Evolutionary conservation across 2,797 vertebrate species (phyloP), one percentile per base, ranked within the genome.

Genomic region (Thripadectes ignobilis): DNA sequence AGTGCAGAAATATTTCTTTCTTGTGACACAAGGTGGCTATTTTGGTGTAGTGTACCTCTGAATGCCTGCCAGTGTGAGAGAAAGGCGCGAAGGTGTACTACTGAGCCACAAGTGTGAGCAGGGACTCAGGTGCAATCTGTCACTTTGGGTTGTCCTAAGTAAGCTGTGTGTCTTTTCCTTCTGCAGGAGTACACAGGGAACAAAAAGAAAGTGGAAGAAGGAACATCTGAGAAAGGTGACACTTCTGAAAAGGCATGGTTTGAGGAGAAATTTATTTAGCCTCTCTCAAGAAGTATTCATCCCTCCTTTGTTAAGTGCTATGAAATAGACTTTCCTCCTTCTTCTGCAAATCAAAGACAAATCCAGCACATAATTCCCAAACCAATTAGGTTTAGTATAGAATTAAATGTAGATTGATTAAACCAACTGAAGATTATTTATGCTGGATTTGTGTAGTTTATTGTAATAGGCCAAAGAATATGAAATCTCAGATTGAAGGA

Each of bases 81-180:
- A 21, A 48, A 49, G 52, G 32, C 1, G 9, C 3, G 5, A 58
- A 3, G 1, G 0, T 75, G 23, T 41, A 38, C 15, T 14, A 10
- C 49, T 54, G 29, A n/a, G 29, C 51, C 11, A 34, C 19, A 62
- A 58, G 20, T 27, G 12, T 12, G 18, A 34, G 36, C 26, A 61
- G 29, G 36, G 18, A 16, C 45, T 94, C 72, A 65, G 41, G 32
- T 55, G 39, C 4, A 12, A 7, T 65, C 43, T 66, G 22, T 30
- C 11, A 14, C 3, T 41, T 69, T 17, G 7, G 15, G 17, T 38
- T 78, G n/a, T 30, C 39, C 63, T 57, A 67, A 49, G 32, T 29
- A 77, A 45, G 23, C 19, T 20, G 10, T 22, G 6, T 38, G 13
- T 27, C 34, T 85, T 72, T 78, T 81, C 16, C n/a, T 45, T 72